phyloP scores from a whole-genome alignment of 2,797 vertebrate genomes.

The Myiotriccus ornatus region DNA sequence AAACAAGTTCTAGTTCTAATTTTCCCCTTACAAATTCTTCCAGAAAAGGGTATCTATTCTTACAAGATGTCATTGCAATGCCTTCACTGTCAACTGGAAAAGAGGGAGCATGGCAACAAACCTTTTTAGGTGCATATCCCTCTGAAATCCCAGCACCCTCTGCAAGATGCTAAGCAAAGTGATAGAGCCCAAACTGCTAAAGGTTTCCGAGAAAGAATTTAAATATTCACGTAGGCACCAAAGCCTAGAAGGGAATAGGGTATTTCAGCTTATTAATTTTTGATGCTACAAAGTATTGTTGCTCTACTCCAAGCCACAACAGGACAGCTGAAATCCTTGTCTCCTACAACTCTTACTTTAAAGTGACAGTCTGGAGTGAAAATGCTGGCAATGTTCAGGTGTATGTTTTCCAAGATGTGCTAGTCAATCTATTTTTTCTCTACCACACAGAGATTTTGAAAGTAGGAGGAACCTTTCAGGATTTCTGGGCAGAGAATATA shows the following conservation, averaged over 20 bases:
- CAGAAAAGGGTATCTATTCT: too few relatives aligned
- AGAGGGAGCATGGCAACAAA: fast-evolving
- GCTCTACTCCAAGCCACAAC: background rate
- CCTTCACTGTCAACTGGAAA: background rate
- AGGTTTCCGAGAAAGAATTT: background rate
- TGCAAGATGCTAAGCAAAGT: background rate
- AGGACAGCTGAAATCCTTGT: background rate
- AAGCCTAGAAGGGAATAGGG: background rate
- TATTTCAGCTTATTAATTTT: background rate
- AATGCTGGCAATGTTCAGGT: background rate
- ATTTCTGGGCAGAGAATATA: background rate
- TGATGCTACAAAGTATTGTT: background rate
- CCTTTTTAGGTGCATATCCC: background rate
- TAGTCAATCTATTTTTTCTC: background rate
- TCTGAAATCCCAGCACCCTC: background rate
- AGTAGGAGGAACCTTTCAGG: background rate
- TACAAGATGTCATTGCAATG: background rate
- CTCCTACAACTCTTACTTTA: background rate
- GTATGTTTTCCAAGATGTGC: background rate
- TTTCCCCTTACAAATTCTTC: too few relatives aligned
- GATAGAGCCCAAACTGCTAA: background rate
- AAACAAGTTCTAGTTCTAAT: too few relatives aligned
- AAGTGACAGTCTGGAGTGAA: background rate
- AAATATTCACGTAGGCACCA: background rate
- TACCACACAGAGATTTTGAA: background rate